Conservation (phyloP, 2,888 invertebrate species). For the Rhingia rostrata region DNA sequence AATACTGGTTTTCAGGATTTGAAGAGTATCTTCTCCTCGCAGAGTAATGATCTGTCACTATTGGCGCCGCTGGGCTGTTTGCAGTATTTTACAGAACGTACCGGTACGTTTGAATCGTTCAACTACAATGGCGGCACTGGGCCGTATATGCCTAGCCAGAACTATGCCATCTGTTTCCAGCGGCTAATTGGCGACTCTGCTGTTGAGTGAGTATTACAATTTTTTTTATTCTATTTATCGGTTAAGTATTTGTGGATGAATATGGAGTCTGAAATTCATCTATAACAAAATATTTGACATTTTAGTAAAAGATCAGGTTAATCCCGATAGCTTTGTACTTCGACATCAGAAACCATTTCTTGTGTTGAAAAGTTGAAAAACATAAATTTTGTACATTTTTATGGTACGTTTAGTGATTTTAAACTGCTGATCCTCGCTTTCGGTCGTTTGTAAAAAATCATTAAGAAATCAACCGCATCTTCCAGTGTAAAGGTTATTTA, state of each 20-base stretch:
- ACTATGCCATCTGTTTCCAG: slow-evolving; percentile 87
- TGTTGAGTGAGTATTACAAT: slow-evolving; percentile 78
- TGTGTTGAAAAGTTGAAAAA: too few relatives aligned
- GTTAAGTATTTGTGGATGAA: neutral
- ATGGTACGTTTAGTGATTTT: too few relatives aligned
- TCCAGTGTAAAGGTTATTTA: too few relatives aligned
- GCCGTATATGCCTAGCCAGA: slow-evolving; percentile 85
- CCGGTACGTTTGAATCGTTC: slow-evolving; percentile 85
- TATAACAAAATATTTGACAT: too few relatives aligned
- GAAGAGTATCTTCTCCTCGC: slow-evolving; percentile 78
- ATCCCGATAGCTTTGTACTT: too few relatives aligned
- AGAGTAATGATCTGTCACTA: slow-evolving; percentile 79
- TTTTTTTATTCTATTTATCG: too few relatives aligned
- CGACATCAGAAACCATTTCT: too few relatives aligned
- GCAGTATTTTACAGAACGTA: slow-evolving; percentile 86
- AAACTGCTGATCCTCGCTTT: too few relatives aligned
- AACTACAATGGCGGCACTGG: slow-evolving; percentile 85
- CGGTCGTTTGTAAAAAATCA: too few relatives aligned
- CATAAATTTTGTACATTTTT: too few relatives aligned
- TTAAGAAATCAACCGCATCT: neutral
- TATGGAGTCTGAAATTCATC: neutral
- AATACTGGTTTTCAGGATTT: slow-evolving; percentile 78
- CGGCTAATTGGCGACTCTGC: slow-evolving; percentile 77
- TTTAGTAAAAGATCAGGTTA: too few relatives aligned
- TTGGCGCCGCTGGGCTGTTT: slow-evolving; percentile 87